Conservation (phyloP, 30 jellyfish, hydroid and myxozoan species). For the Hydra vulgaris region DNA sequence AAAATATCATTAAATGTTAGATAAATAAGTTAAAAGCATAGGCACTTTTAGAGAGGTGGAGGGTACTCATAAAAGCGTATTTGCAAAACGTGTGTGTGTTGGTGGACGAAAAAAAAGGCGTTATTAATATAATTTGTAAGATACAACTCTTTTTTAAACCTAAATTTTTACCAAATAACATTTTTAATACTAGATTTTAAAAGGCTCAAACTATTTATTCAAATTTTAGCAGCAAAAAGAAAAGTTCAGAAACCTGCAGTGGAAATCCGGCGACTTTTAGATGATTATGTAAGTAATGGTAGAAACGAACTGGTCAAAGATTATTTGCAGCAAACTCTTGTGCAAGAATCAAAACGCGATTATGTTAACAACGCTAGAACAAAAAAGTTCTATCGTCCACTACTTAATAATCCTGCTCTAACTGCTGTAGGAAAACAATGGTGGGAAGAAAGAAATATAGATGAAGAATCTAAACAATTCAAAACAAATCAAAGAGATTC, state of each 20-base stretch:
- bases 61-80: no score
- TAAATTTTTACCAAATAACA: no score
- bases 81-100: no score
- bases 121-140: no score
- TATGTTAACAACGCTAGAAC: neutral
- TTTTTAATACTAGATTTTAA: no score
- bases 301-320: constrained; percentile 12
- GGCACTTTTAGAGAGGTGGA: no score
- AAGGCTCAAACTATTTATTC: no score
- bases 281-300: constrained; percentile 12
- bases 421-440: neutral
- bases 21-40: no score
- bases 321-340: neutral
- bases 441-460: neutral
- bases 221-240: constrained; percentile 10
- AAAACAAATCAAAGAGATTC: neutral
- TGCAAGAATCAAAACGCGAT: neutral
- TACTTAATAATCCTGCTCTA: neutral
- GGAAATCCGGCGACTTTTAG: constrained; percentile 22
- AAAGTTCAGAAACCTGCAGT: constrained; percentile 19
- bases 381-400: neutral
- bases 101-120: no score
- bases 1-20: no score
- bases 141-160: no score
- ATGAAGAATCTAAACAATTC: neutral